Evolutionary conservation across 2,888 invertebrate species (phyloP).

Genomic region (Azorinus chamasolen): DNA sequence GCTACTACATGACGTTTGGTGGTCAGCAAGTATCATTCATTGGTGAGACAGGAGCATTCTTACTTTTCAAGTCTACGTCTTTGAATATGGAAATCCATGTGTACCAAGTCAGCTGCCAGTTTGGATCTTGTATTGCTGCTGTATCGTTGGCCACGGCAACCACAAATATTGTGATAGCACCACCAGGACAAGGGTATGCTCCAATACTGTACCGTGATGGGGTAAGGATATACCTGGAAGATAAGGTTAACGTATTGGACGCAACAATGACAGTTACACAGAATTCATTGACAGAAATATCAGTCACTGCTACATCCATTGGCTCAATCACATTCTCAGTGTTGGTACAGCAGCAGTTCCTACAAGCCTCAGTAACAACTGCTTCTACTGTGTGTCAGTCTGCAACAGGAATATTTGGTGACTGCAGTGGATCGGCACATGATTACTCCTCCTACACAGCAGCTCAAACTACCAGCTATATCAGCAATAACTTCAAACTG

Average conservation of each 20-base stretch:
- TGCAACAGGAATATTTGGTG: constrained; percentile 66
- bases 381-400: constrained; percentile 47
- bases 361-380: constrained; percentile 53
- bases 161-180: constrained; percentile 48
- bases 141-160: constrained; percentile 55
- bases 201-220: constrained; percentile 57
- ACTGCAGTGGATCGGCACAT: constrained; percentile 44
- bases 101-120: constrained; percentile 66
- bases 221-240: constrained; percentile 18
- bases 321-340: constrained; percentile 41
- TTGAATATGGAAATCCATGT: constrained; percentile 62
- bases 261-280: constrained; percentile 37
- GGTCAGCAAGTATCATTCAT: constrained; percentile 63
- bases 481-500: constrained; percentile 24
- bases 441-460: constrained; percentile 51
- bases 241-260: constrained; percentile 19
- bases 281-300: constrained; percentile 43
- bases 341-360: constrained; percentile 47
- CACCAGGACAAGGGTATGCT: constrained; percentile 55
- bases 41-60: constrained; percentile 58
- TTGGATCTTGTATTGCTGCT: constrained; percentile 69
- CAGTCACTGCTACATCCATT: constrained; percentile 29
- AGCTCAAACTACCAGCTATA: constrained; percentile 36
- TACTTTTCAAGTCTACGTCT: constrained; percentile 38
- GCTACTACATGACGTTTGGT: constrained; percentile 67